These are phyloP conservation scores for Morone saxatilis DNA, from an alignment of 2,113 vertebrate genomes.

Conservation along the genomic window DNA sequence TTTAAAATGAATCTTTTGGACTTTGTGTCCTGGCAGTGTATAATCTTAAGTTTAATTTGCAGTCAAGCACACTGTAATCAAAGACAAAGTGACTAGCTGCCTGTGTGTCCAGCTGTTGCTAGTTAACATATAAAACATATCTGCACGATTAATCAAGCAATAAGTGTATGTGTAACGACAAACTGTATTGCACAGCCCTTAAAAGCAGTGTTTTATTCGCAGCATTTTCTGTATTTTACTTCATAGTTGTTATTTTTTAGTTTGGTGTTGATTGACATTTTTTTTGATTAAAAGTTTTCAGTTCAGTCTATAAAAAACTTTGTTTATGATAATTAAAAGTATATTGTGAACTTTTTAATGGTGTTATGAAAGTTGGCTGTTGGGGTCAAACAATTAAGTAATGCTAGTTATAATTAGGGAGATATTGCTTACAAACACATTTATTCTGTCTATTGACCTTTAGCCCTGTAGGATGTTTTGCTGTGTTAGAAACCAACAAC, in stretches of 20 bases:
- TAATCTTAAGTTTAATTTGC: constrained; percentile 12
- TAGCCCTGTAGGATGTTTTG: neutral
- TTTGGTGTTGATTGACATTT: neutral
- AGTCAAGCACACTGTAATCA: constrained; percentile 13
- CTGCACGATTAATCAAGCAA: neutral
- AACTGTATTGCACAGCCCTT: neutral
- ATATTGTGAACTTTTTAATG: constrained; percentile 4
- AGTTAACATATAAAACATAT: neutral
- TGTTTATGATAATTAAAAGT: neutral
- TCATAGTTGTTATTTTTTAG: neutral
- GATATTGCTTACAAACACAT: neutral
- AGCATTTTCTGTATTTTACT: too few species aligned
- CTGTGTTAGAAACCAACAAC: neutral
- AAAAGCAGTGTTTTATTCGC: too few species aligned
- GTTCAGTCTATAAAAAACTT: neutral
- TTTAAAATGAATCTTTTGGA: neutral
- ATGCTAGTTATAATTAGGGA: neutral
- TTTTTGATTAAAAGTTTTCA: neutral
- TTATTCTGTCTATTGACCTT: neutral
- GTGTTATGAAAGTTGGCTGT: constrained; percentile 4
- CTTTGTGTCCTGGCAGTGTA: neutral
- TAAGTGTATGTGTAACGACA: neutral
- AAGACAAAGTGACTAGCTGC: constrained; percentile 11
- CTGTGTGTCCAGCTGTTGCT: constrained; percentile 20
- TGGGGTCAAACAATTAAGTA: neutral